Conservation (phyloP, 2,113 vertebrate genomes). For the Sinosuthora webbiana region DNA sequence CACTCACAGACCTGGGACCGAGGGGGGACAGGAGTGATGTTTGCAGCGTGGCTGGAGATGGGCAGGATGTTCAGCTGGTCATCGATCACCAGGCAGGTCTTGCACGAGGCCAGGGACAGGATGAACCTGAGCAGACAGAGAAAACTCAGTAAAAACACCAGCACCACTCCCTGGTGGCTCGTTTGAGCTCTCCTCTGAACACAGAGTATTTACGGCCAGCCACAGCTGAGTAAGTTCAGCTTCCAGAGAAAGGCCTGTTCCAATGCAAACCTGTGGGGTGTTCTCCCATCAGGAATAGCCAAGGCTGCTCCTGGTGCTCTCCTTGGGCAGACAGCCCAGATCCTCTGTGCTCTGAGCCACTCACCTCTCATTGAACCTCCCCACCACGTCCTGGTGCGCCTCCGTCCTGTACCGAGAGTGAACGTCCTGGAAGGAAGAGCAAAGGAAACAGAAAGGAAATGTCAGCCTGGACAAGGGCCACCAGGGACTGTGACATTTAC, state of each 20-base stretch:
- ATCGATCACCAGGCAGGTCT: slow-evolving; percentile 92
- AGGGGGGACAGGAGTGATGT: slow-evolving; percentile 85
- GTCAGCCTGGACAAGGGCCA: background rate
- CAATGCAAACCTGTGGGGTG: background rate
- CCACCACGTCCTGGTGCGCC: slow-evolving; percentile 94
- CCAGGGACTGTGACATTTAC: background rate
- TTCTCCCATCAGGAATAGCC: background rate
- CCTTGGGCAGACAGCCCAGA: background rate
- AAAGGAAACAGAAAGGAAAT: background rate
- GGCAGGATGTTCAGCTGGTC: slow-evolving; percentile 95
- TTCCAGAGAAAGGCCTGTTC: background rate
- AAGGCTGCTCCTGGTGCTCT: fast-evolving
- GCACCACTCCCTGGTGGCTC: background rate
- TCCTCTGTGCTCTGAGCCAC: background rate
- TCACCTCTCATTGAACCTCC: slow-evolving; percentile 95
- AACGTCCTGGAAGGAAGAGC: slow-evolving; percentile 80
- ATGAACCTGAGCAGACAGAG: slow-evolving; percentile 84
- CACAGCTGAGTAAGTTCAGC: background rate
- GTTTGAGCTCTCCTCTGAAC: background rate
- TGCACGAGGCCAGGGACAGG: slow-evolving; percentile 90
- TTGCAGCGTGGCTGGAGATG: slow-evolving; percentile 87
- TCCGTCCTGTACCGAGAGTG: slow-evolving; percentile 96
- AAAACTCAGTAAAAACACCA: background rate
- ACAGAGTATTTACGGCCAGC: background rate
- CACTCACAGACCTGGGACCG: slow-evolving; percentile 79